These are phyloP conservation scores for Lasioglossum albipes DNA, from an alignment of 1,140 invertebrate species.

Conservation along the genomic window DNA sequence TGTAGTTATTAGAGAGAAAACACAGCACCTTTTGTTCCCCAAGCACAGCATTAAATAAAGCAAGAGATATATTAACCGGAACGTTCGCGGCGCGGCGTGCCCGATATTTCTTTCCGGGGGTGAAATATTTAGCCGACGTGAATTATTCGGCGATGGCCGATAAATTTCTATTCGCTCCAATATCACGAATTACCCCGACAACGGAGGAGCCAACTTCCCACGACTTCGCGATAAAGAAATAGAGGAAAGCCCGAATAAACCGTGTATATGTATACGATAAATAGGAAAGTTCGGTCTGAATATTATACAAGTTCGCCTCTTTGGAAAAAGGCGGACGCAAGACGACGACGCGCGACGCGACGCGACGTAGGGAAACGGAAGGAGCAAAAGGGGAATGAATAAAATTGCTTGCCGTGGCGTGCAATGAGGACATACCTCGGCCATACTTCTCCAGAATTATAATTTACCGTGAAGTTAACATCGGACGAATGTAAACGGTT, in stretches of 20 bases:
- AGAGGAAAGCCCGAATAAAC: constrained; percentile 2
- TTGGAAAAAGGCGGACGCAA: constrained; percentile 21
- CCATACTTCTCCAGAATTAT: constrained; percentile 46
- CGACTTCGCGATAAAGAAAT: neutral
- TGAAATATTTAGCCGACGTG: neutral
- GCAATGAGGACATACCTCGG: constrained; percentile 38
- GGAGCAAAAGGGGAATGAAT: constrained; percentile 40
- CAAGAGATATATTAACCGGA: too few relatives aligned
- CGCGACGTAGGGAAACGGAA: constrained; percentile 3
- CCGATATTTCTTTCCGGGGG: neutral
- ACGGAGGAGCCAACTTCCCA: neutral
- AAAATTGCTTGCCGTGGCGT: constrained; percentile 34
- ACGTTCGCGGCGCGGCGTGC: too few relatives aligned
- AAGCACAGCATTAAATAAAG: too few relatives aligned
- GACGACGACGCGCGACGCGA: too few relatives aligned
- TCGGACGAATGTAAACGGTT: constrained; percentile 31
- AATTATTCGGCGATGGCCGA: too few relatives aligned
- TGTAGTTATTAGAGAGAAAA: too few relatives aligned
- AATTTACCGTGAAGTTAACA: constrained; percentile 44
- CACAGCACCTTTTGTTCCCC: too few relatives aligned
- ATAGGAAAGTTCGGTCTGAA: constrained; percentile 40
- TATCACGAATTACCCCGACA: neutral
- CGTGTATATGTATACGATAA: constrained; percentile 23
- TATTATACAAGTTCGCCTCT: constrained; percentile 33
- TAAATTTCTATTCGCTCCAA: too few relatives aligned